Conservation (phyloP, 2,797 vertebrate species). For the Chaetodon trifasciatus region DNA sequence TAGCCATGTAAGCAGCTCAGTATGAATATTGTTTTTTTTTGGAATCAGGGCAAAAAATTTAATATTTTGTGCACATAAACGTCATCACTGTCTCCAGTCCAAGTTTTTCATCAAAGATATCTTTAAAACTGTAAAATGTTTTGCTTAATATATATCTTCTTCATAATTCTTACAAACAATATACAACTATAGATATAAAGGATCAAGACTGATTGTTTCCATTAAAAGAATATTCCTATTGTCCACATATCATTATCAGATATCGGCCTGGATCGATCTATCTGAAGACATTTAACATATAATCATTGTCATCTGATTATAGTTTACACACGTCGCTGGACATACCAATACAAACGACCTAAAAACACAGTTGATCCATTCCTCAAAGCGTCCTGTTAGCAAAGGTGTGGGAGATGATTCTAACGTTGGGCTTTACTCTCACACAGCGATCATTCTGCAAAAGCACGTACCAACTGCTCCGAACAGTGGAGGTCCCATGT, state of each 20-base stretch:
- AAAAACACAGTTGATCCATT: neutral
- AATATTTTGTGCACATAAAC: too few relatives aligned
- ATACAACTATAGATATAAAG: neutral
- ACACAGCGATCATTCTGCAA: conserved; percentile 6
- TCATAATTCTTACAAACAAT: neutral
- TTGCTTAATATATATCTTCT: neutral
- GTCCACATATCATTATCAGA: too few relatives aligned
- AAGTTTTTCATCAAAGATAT: too few relatives aligned
- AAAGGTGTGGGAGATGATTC: neutral
- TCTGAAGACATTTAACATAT: neutral
- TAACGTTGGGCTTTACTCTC: neutral
- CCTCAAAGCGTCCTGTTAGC: neutral
- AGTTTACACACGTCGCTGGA: neutral
- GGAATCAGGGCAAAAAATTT: too few relatives aligned
- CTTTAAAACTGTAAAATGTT: neutral
- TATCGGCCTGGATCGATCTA: neutral
- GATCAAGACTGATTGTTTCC: neutral
- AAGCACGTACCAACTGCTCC: conserved; percentile 3
- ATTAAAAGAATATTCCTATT: neutral
- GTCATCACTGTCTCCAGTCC: too few relatives aligned
- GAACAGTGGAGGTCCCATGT: conserved; percentile 27
- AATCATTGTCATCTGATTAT: neutral
- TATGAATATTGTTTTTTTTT: too few relatives aligned
- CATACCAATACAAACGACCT: neutral
- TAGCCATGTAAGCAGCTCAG: too few relatives aligned